A percentile compares a stretch with the other conserved stretches of the same genome.
phyloP scores from a whole-genome alignment of 2,797 vertebrate species.

The Centroberyx gerrardi region DNA sequence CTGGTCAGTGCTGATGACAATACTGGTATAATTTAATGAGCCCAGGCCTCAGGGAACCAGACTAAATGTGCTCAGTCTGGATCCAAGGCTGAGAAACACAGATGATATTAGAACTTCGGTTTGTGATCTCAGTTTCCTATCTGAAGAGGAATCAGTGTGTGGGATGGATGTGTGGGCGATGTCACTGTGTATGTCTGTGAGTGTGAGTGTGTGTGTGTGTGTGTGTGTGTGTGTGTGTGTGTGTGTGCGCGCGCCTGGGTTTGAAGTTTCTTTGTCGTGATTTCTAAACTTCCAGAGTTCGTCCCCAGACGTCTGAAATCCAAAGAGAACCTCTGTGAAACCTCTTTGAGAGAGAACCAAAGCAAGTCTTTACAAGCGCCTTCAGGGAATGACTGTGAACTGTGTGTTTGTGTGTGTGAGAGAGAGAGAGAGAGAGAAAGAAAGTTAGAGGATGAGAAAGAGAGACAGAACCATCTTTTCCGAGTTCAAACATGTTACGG shows the following conservation, averaged over 20 bases:
- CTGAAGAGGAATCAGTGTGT: conserved; percentile 48
- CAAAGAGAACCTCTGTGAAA: conserved; percentile 66
- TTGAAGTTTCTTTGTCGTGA: conserved; percentile 63
- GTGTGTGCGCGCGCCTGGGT: conserved; percentile 1
- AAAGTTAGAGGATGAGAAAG: neutral
- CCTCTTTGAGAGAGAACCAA: conserved; percentile 54
- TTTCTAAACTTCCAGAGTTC: conserved; percentile 62
- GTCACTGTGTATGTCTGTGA: conserved; percentile 3
- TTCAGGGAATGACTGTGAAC: conserved; percentile 55
- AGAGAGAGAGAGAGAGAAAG: too few relatives aligned
- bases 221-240: too few relatives aligned
- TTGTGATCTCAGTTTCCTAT: conserved; percentile 38
- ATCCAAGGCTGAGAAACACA: neutral
- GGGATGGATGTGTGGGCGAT: conserved; percentile 37
- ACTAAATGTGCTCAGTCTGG: neutral
- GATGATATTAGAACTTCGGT: conserved; percentile 8
- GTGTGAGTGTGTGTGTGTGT: neutral
- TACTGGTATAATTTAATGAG: too few relatives aligned
- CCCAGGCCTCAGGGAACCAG: too few relatives aligned
- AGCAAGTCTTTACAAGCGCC: conserved; percentile 58
- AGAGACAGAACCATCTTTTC: neutral
- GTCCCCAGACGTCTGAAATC: conserved; percentile 59
- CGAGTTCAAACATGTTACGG: conserved; percentile 37
- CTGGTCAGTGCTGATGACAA: too few relatives aligned
- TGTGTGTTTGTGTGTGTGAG: conserved; percentile 11